Evolutionary conservation across 2,113 vertebrate species (phyloP).

Genomic region (human): GRCh38 chr18:28727501-28728000

Average conservation of each 20-base stretch:
- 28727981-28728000: not conserved
- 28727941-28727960: not conserved
- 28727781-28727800: not conserved
- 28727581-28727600: no score
- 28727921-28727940: not conserved
- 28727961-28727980: not conserved
- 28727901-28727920: not conserved
- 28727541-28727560: no score
- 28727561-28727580: no score
- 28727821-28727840: not conserved
- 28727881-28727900: not conserved
- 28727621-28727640: no score
- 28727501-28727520: no score
- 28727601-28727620: no score
- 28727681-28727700: not conserved
- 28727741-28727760: not conserved
- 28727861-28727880: not conserved
- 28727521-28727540: no score
- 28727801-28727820: not conserved
- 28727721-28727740: accelerated
- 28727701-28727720: not conserved
- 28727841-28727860: not conserved
- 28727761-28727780: not conserved
- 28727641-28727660: no score
- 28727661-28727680: no score